A percentile compares a stretch with the other conserved stretches of the same genome.
These are phyloP conservation scores for Brachirus orientalis DNA, from an alignment of 2,113 vertebrate species.

Conservation along the genomic window DNA sequence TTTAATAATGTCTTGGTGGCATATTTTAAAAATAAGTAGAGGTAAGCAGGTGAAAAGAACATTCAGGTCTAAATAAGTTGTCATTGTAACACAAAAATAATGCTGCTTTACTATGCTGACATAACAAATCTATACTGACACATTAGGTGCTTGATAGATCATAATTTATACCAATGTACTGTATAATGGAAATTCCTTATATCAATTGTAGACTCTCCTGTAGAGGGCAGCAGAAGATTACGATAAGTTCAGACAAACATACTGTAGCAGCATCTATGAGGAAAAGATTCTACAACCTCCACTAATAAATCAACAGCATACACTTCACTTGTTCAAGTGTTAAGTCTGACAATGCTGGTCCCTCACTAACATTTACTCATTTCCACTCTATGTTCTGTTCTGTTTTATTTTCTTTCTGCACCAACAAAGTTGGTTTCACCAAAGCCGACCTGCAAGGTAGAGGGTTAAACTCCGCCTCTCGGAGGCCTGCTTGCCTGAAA, in stretches of 20 bases:
- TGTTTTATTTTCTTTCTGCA: slow-evolving; percentile 76
- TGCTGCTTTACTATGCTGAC: no score
- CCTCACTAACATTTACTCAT: slow-evolving; percentile 87
- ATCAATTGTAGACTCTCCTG: slow-evolving; percentile 17
- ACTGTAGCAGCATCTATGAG: not conserved
- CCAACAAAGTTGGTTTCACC: slow-evolving; percentile 98
- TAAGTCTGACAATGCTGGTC: slow-evolving; percentile 42
- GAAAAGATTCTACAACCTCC: not conserved
- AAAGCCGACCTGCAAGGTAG: slow-evolving; percentile 99
- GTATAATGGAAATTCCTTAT: no score
- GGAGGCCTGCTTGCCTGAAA: slow-evolving; percentile 82
- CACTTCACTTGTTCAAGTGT: slow-evolving; percentile 71
- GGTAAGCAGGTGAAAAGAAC: no score
- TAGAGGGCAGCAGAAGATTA: slow-evolving; percentile 67
- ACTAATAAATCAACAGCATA: slow-evolving; percentile 3
- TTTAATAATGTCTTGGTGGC: no score
- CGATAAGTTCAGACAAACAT: not conserved
- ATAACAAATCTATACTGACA: not conserved
- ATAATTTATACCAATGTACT: not conserved
- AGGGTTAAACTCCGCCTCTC: slow-evolving; percentile 81
- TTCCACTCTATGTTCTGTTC: slow-evolving; percentile 70
- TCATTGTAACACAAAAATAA: no score
- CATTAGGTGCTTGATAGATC: not conserved
- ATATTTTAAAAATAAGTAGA: no score
- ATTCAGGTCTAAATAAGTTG: no score